These are phyloP conservation scores for Pollenia angustigena DNA, from an alignment of 2,888 invertebrate species.

Conservation along the genomic window DNA sequence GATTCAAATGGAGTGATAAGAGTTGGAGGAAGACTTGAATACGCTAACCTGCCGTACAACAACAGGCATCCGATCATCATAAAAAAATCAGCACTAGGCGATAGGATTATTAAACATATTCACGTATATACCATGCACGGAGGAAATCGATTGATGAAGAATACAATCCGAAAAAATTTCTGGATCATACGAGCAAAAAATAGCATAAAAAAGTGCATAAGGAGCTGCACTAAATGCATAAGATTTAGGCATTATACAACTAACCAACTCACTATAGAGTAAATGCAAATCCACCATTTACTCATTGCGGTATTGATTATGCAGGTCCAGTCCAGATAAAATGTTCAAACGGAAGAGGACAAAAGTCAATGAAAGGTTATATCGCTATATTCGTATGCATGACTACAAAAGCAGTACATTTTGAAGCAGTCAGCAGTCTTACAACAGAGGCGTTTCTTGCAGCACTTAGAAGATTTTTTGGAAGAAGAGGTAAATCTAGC, in stretches of 20 bases:
- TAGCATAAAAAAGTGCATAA: neutral
- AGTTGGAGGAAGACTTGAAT: conserved; percentile 45
- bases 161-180: neutral
- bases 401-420: too few relatives aligned
- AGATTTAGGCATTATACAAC: neutral
- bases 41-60: neutral
- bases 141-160: too few relatives aligned
- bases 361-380: too few relatives aligned
- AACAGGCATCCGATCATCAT: conserved; percentile 19
- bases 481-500: too few relatives aligned
- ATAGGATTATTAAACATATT: conserved; percentile 12
- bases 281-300: neutral
- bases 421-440: too few relatives aligned
- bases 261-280: conserved; percentile 10
- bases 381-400: too few relatives aligned
- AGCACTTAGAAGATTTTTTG: too few relatives aligned
- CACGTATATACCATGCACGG: neutral
- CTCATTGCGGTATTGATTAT: conserved; percentile 33
- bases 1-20: conserved; percentile 13
- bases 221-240: conserved; percentile 1
- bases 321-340: neutral
- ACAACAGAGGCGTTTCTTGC: too few relatives aligned
- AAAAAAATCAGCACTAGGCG: conserved; percentile 33
- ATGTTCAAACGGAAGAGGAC: neutral
- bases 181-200: conserved; percentile 38